phyloP scores from a whole-genome alignment of 2,797 vertebrate genomes.

The Tapera naevia region DNA sequence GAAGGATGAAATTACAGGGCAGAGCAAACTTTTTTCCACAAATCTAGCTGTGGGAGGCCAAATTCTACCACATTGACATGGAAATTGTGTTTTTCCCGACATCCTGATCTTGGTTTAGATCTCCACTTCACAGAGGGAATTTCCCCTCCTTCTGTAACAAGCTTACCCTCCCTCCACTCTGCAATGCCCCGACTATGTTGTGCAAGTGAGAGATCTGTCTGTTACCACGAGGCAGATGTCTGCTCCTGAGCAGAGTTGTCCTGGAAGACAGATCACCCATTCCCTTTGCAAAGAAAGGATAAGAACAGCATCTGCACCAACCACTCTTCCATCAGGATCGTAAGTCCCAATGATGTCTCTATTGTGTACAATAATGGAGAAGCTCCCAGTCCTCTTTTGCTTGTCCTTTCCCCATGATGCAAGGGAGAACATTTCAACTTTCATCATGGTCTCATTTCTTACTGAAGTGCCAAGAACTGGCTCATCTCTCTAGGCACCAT shows the following conservation, averaged over 20 bases:
- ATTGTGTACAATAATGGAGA: not conserved
- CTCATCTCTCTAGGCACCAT: not conserved
- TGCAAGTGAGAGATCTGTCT: not conserved
- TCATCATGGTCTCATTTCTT: not conserved
- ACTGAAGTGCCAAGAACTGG: not conserved
- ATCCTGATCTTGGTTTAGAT: slow-evolving; percentile 9
- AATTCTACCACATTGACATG: not conserved
- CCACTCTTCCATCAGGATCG: not conserved
- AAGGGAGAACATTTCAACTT: not conserved
- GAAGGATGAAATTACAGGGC: slow-evolving; percentile 35
- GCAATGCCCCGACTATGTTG: not conserved
- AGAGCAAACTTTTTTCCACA: not conserved
- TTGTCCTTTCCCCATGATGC: not conserved
- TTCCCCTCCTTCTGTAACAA: slow-evolving; percentile 4
- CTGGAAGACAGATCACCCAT: not conserved
- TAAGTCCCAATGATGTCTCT: not conserved
- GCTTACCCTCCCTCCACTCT: not conserved
- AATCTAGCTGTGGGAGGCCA: slow-evolving; percentile 1
- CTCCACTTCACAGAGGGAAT: not conserved
- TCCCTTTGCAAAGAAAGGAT: not conserved
- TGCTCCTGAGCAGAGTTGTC: not conserved
- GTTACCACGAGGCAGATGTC: not conserved
- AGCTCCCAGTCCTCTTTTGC: not conserved
- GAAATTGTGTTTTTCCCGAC: slow-evolving; percentile 1
- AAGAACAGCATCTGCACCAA: not conserved